These are phyloP conservation scores for Cheilinus undulatus DNA, from an alignment of 2,113 vertebrate genomes.

Conservation along the genomic window DNA sequence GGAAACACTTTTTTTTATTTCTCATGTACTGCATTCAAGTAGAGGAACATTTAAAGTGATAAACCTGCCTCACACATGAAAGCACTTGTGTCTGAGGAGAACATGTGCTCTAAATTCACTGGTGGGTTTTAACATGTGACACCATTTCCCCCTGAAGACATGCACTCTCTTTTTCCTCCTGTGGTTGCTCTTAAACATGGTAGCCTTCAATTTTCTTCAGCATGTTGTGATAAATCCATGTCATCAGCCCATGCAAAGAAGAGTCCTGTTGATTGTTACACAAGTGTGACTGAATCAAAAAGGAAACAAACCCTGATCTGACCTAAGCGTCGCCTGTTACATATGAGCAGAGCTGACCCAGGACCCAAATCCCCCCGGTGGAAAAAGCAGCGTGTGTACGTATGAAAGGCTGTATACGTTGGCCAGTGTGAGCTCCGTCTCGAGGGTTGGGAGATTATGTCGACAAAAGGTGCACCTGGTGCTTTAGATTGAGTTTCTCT, in stretches of 20 bases:
- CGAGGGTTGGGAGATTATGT: conserved; percentile 82
- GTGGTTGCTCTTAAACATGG: conserved; percentile 1
- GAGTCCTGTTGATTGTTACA: conserved; percentile 34
- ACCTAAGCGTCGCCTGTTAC: conserved; percentile 61
- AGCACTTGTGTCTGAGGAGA: conserved; percentile 14
- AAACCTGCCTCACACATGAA: conserved; percentile 42
- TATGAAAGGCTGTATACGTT: conserved; percentile 74
- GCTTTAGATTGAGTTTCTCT: conserved; percentile 84
- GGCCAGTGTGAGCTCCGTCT: conserved; percentile 74
- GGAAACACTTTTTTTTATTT: not conserved
- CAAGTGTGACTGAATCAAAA: conserved; percentile 29
- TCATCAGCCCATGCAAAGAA: not conserved
- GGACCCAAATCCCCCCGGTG: conserved; percentile 58
- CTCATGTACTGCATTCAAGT: not conserved
- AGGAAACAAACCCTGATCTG: conserved; percentile 17
- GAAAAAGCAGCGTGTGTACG: conserved; percentile 64
- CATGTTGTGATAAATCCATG: not conserved
- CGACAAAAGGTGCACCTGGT: conserved; percentile 85
- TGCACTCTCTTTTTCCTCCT: not conserved
- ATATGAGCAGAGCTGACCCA: conserved; percentile 49
- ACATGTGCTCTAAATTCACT: conserved; percentile 45
- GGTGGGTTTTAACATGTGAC: conserved; percentile 34
- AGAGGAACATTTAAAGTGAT: conserved; percentile 5
- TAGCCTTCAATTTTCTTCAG: conserved; percentile 4
- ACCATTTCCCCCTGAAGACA: conserved; percentile 14